A percentile compares a stretch with the other conserved stretches of the same genome.
These are phyloP conservation scores for Podargus strigoides DNA, from an alignment of 2,797 vertebrate species.

Conservation along the genomic window DNA sequence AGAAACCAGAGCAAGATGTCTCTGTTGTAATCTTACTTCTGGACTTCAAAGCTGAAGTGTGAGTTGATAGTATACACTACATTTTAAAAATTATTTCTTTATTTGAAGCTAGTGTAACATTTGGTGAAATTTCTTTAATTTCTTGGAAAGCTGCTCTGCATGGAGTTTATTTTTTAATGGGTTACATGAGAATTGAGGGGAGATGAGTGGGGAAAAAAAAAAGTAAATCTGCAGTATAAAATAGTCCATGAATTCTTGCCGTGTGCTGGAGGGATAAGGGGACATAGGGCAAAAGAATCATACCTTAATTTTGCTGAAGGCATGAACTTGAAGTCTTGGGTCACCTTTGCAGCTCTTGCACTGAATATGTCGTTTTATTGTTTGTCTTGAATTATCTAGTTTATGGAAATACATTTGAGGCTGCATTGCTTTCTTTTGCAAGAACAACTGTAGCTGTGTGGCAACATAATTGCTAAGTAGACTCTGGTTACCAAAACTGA, in stretches of 20 bases:
- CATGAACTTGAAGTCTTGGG: neutral
- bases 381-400: neutral
- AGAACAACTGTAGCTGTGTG: neutral
- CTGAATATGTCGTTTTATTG: neutral
- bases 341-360: neutral
- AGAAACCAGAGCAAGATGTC: constrained; percentile 62
- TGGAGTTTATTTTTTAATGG: neutral
- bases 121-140: neutral
- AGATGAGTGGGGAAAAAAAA: neutral
- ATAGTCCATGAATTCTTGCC: neutral
- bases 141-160: neutral
- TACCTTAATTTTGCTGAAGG: neutral
- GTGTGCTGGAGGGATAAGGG: neutral
- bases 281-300: neutral
- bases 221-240: neutral
- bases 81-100: neutral
- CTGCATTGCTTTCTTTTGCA: neutral
- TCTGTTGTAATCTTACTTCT: constrained; percentile 79
- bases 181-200: neutral
- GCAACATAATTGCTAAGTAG: neutral
- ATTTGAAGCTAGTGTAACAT: neutral
- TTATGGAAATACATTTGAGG: neutral
- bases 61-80: constrained; percentile 26
- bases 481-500: neutral
- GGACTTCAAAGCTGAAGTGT: constrained; percentile 72